Evolutionary conservation across 2,113 vertebrate species (phyloP).

Genomic region (Ophthalmolycus amberensis): DNA sequence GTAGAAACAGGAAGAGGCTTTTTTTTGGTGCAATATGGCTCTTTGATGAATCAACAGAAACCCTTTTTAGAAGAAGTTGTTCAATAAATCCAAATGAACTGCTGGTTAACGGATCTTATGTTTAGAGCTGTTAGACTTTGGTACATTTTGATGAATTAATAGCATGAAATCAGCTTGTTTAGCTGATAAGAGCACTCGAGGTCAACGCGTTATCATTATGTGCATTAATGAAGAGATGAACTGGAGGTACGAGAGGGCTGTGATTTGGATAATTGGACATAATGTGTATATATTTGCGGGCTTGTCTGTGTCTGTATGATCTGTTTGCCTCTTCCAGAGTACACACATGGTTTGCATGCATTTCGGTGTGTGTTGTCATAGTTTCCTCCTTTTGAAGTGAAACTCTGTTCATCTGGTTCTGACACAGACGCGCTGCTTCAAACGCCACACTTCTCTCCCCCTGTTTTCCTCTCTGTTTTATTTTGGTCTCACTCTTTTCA

Average conservation of each 20-base stretch:
- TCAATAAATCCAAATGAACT: background rate
- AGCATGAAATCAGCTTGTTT: constrained; percentile 8
- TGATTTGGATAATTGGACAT: constrained; percentile 24
- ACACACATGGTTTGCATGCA: background rate
- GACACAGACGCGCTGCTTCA: background rate
- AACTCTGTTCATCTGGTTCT: constrained; percentile 23
- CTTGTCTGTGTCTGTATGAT: background rate
- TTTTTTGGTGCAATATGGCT: background rate
- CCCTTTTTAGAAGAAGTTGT: background rate
- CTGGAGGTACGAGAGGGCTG: background rate
- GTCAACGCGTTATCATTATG: constrained; percentile 21
- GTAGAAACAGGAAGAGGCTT: constrained; percentile 5
- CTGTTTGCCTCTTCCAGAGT: background rate
- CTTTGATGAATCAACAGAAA: constrained; percentile 6
- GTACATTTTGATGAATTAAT: constrained; percentile 1
- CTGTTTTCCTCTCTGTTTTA: background rate
- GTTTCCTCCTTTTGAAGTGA: constrained; percentile 14
- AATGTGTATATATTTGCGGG: background rate
- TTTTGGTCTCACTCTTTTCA: background rate
- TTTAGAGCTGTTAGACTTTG: background rate
- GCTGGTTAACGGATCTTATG: background rate
- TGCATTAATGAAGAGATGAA: constrained; percentile 25
- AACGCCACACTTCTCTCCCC: background rate
- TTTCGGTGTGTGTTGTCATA: constrained; percentile 7
- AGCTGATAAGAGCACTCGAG: constrained; percentile 12